phyloP scores from a whole-genome alignment of 1,140 invertebrate genomes.

The Thalassaphorura encarpata region DNA sequence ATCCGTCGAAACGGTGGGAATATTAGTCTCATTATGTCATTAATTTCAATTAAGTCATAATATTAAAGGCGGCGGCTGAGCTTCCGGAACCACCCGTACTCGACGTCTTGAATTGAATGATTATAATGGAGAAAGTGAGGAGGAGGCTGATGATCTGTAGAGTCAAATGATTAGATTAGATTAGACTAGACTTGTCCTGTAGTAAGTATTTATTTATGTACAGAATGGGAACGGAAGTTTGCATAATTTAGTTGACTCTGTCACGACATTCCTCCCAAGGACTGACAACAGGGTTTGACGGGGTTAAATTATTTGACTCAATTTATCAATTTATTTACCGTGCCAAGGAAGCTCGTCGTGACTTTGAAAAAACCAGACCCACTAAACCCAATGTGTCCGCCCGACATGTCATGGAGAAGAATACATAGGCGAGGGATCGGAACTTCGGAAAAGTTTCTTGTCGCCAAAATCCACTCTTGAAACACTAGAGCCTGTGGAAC shows the following conservation, averaged over 20 bases:
- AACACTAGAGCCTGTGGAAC: neutral
- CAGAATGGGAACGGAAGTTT: neutral
- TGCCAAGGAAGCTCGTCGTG: neutral
- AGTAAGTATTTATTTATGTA: no score
- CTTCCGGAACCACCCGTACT: neutral
- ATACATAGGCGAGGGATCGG: neutral
- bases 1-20: no score
- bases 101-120: slow-evolving; percentile 5
- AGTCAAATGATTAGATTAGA: neutral
- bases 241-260: no score
- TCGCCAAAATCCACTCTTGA: slow-evolving; percentile 1
- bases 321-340: no score
- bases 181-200: neutral
- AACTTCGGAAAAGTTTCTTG: neutral
- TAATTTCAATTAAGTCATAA: no score
- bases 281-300: no score
- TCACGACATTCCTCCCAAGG: no score
- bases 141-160: slow-evolving; percentile 9
- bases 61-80: no score
- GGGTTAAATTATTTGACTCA: no score
- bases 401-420: slow-evolving; percentile 3
- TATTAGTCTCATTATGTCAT: no score
- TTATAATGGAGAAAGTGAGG: slow-evolving; percentile 10
- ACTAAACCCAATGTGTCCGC: slow-evolving; percentile 4
- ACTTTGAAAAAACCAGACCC: slow-evolving; percentile 5